Evolutionary conservation across 2,888 invertebrate species (phyloP), one percentile per base, ranked within the genome.

Genomic region (Cephonodes hylas): DNA sequence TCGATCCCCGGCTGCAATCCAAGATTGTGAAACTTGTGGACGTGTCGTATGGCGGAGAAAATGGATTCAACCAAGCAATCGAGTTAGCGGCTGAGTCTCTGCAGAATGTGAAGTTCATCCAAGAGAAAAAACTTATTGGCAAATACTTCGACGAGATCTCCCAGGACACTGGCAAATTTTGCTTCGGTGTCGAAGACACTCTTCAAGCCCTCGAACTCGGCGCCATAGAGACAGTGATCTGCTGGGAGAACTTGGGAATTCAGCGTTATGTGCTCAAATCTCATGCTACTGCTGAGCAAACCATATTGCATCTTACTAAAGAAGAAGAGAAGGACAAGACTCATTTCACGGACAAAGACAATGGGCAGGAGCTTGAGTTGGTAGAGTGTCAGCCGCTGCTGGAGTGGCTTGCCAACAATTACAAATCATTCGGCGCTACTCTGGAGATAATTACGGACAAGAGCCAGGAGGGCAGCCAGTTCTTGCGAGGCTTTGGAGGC

Each of bases 351-450:
- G 99, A 99, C 85, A 99, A 98, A 92, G 99, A 99, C 97, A 99
- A 98, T 81, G 99, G 99, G 20, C 98, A 99, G 42, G 99, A 99
- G 90, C 93, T 99, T 91, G 99, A 99, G 94, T 94, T 99, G 84
- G 97, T 99, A 61, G 99, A 99, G 86, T 98, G 98, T 86, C 97
- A 98, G 93, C 98, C 99, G 45, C 93, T 99, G 67, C 94, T 99
- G 67, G 99, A 99, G 93, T 99, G 99, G 99, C 95, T 99, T 76
- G 99, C 99, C 53, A 99, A 99, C 93, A 99, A 99, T 91, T 99
- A 99, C 93, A 99, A 99, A 93, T 98, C 96, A 71, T 99, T 99
- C 91, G 99, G 99, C 80, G 99, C 99, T 76, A 99, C 99, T 38
- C 94, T 99, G 84, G 99, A 99, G 95, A 99, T 99, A 86, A 99